Conservation (phyloP, 2,888 invertebrate species). For the Pammene aurita region DNA sequence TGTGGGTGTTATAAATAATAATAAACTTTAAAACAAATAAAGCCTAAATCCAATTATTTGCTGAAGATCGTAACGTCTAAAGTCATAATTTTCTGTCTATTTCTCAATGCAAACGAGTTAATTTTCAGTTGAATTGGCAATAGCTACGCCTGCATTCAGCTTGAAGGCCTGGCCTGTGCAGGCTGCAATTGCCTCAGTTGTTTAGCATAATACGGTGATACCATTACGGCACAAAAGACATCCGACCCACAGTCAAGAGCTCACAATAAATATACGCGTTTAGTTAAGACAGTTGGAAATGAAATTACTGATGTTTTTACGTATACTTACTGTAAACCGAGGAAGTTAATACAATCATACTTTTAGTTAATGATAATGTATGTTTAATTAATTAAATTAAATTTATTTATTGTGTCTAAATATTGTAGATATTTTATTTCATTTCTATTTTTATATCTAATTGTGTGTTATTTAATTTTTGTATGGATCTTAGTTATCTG, state of each 20-base stretch:
- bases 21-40: too few relatives aligned
- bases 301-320: not conserved
- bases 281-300: constrained; percentile 9
- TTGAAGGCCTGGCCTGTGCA: constrained; percentile 56
- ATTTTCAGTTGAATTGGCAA: constrained; percentile 69
- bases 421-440: too few relatives aligned
- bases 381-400: too few relatives aligned
- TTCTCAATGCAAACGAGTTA: constrained; percentile 59
- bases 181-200: constrained; percentile 70
- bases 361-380: too few relatives aligned
- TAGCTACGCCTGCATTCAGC: constrained; percentile 62
- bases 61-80: not conserved
- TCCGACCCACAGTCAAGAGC: constrained; percentile 50
- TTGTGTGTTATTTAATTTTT: too few relatives aligned
- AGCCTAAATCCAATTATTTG: too few relatives aligned
- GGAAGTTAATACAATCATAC: too few relatives aligned
- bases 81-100: constrained; percentile 49
- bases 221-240: constrained; percentile 70
- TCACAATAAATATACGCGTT: constrained; percentile 43
- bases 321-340: not conserved
- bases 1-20: too few relatives aligned
- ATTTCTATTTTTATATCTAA: too few relatives aligned
- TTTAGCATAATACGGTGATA: constrained; percentile 79
- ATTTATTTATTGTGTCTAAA: too few relatives aligned
- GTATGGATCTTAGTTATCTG: too few relatives aligned